Conservation (phyloP, 2,797 vertebrate genomes). For the Oreochromis mossambicus region DNA sequence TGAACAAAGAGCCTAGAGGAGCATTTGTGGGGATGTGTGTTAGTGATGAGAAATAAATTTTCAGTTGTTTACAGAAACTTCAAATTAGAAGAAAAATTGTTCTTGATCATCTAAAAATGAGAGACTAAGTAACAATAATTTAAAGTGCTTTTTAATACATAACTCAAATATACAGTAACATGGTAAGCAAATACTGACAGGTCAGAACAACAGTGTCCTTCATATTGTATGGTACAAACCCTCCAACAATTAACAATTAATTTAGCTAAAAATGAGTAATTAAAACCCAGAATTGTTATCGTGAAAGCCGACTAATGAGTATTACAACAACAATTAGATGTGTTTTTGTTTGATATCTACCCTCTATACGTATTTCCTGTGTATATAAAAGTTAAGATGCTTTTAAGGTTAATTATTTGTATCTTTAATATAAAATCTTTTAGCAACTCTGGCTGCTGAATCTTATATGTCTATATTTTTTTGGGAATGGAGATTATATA, state of each 20-base stretch:
- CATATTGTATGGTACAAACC: neutral
- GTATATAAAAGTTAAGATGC: neutral
- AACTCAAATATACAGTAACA: neutral
- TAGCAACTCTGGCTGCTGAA: neutral
- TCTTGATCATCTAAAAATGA: neutral
- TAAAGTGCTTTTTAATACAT: neutral
- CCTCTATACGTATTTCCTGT: neutral
- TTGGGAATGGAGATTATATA: neutral
- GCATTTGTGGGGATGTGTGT: rapidly evolving
- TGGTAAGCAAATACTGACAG: neutral
- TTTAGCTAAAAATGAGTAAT: neutral
- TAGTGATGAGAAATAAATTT: rapidly evolving
- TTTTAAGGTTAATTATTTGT: neutral
- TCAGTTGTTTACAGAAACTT: neutral
- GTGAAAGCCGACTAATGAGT: neutral
- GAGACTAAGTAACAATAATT: neutral
- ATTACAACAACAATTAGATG: neutral
- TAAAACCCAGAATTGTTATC: neutral
- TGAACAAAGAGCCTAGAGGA: neutral
- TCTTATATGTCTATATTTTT: neutral
- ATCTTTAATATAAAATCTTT: neutral
- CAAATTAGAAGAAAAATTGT: neutral
- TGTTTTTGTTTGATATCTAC: neutral
- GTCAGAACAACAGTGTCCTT: neutral
- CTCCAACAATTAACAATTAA: neutral